phyloP scores from a whole-genome alignment of 2,888 invertebrate genomes.

The Leucania comma region DNA sequence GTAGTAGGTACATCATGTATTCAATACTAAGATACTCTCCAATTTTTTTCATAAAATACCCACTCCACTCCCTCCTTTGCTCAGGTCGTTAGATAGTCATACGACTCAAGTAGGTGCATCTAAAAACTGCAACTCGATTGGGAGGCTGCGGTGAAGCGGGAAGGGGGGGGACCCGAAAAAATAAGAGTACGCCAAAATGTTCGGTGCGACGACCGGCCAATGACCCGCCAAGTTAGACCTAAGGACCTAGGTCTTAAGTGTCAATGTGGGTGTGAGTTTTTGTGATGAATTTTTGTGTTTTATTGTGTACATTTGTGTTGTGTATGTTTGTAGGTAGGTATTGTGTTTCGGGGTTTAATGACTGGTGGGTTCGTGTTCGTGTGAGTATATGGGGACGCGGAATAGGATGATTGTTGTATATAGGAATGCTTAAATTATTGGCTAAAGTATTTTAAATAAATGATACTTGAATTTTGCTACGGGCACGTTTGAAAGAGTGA shows the following conservation, averaged over 20 bases:
- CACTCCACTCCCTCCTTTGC: constrained; percentile 71
- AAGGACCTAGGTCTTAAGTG: constrained; percentile 72
- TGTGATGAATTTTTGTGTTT: constrained; percentile 45
- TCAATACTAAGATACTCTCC: background rate
- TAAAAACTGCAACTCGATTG: constrained; percentile 90
- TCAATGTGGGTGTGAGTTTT: constrained; percentile 58
- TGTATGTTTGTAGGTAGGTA: constrained; percentile 37
- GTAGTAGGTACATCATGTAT: background rate
- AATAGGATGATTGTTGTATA: constrained; percentile 10
- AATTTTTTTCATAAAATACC: constrained; percentile 1
- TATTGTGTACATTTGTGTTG: constrained; percentile 45
- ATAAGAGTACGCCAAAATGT: constrained; percentile 81
- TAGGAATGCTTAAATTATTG: background rate
- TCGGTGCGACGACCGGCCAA: constrained; percentile 88
- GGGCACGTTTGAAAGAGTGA: background rate
- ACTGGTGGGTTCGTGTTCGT: constrained; percentile 31
- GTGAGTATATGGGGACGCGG: constrained; percentile 20
- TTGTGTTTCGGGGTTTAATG: constrained; percentile 59
- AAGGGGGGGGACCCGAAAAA: constrained; percentile 69
- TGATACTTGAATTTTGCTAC: background rate
- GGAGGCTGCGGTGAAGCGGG: constrained; percentile 72
- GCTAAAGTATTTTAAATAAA: no score
- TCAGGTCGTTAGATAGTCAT: constrained; percentile 88
- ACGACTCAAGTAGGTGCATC: constrained; percentile 89
- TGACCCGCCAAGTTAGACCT: constrained; percentile 80